These are phyloP conservation scores for Alethe castanea DNA, from an alignment of 2,113 vertebrate genomes.

Conservation along the genomic window DNA sequence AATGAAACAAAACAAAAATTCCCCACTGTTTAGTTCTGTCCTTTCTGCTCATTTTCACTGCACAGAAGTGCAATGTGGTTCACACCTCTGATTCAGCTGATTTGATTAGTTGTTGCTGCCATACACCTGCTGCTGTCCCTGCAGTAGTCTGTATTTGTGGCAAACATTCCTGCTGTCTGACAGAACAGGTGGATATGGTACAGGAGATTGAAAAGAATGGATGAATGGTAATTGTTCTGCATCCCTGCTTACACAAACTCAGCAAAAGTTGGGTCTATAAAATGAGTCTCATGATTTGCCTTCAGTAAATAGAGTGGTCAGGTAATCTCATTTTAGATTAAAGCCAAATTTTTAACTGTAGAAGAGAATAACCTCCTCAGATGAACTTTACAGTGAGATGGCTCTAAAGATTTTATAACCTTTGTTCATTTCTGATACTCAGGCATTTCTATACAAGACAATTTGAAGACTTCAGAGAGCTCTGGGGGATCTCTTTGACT, in stretches of 20 bases:
- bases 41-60: neutral
- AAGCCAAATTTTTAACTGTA: neutral
- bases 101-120: constrained; percentile 57
- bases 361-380: neutral
- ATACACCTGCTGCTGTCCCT: constrained; percentile 52
- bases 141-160: constrained; percentile 45
- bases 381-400: neutral
- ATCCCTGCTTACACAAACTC: constrained; percentile 8
- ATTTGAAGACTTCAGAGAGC: neutral
- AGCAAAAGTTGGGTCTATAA: neutral
- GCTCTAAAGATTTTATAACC: neutral
- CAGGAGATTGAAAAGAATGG: constrained; percentile 55
- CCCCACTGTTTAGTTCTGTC: neutral
- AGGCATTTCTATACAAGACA: neutral
- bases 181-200: constrained; percentile 55
- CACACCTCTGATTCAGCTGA: constrained; percentile 22
- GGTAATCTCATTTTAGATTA: neutral
- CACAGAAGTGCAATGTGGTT: neutral
- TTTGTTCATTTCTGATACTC: neutral
- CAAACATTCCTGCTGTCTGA: constrained; percentile 46
- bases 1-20: constrained; percentile 34
- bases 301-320: neutral
- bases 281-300: neutral
- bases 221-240: constrained; percentile 57
- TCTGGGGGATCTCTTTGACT: constrained; percentile 15